A percentile compares a stretch with the other conserved stretches of the same genome.
Conservation (phyloP, 2,888 invertebrate genomes). For the Epirrhoe tristata region DNA sequence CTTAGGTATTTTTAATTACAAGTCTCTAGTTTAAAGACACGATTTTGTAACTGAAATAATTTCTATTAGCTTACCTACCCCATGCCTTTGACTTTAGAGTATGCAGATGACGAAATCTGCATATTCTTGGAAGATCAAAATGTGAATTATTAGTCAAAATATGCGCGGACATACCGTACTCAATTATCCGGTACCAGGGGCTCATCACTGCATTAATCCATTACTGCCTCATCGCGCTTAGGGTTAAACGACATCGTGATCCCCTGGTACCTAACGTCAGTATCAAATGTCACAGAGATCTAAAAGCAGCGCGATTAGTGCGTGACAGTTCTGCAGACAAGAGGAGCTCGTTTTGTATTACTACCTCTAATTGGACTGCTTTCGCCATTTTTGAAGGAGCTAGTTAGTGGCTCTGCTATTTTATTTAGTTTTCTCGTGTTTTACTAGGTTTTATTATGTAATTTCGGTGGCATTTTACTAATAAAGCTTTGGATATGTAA, state of each 20-base stretch:
- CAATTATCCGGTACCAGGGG: constrained; percentile 26
- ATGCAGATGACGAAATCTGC: constrained; percentile 22
- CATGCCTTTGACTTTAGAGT: constrained; percentile 4
- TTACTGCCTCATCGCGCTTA: constrained; percentile 73
- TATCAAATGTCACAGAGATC: constrained; percentile 78
- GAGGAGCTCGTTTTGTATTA: background rate
- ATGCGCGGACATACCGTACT: constrained; percentile 13
- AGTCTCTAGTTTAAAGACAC: too few species aligned
- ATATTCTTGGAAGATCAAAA: constrained; percentile 25
- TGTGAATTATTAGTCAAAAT: constrained; percentile 25
- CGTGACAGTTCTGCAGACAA: constrained; percentile 43
- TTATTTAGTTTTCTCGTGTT: too few species aligned
- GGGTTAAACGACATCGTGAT: constrained; percentile 75
- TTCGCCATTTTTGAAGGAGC: too few species aligned
- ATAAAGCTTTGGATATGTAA: too few species aligned
- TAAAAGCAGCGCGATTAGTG: constrained; percentile 67
- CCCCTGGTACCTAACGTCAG: constrained; percentile 64
- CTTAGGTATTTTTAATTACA: too few species aligned
- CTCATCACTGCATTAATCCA: constrained; percentile 63
- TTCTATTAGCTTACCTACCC: background rate
- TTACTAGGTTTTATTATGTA: too few species aligned
- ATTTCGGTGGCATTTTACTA: too few species aligned
- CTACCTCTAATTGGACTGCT: background rate
- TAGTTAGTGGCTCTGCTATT: too few species aligned
- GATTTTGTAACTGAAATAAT: background rate